Evolutionary conservation across 2,888 invertebrate species (phyloP).

Genomic region (Drosophila hamatofila): DNA sequence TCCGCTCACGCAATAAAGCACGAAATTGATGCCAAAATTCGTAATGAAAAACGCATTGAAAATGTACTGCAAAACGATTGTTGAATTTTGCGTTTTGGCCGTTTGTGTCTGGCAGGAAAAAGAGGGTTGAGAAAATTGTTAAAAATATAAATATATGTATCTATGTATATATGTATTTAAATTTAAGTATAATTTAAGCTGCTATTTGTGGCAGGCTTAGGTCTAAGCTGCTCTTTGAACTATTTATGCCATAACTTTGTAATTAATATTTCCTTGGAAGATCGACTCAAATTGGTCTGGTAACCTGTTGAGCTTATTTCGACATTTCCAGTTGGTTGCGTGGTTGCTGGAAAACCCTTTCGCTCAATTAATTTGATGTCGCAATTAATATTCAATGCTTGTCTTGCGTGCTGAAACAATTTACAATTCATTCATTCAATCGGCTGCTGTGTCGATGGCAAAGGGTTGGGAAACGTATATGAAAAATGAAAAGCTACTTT

Average conservation of each 20-base stretch:
- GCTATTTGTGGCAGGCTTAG: not conserved
- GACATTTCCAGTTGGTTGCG: conserved; percentile 36
- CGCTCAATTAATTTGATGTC: conserved; percentile 69
- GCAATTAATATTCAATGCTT: conserved; percentile 52
- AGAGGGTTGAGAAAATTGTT: not conserved
- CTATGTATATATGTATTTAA: not conserved
- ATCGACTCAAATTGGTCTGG: not conserved
- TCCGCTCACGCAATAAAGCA: conserved; percentile 92
- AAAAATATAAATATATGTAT: not conserved
- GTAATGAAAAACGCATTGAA: conserved; percentile 90
- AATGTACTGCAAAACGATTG: conserved; percentile 88
- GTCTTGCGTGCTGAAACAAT: conserved; percentile 37
- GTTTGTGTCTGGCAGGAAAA: conserved; percentile 82
- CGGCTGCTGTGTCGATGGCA: conserved; percentile 12
- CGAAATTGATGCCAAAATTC: conserved; percentile 94
- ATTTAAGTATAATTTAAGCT: conserved; percentile 1
- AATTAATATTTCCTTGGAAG: not conserved
- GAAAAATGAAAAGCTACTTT: conserved; percentile 12
- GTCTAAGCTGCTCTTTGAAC: conserved; percentile 8
- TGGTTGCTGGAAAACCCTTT: conserved; percentile 37
- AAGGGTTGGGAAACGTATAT: conserved; percentile 5
- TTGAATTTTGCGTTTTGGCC: conserved; percentile 84
- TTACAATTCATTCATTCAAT: conserved; percentile 29
- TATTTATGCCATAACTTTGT: conserved; percentile 2
- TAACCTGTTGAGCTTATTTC: conserved; percentile 45